Evolutionary conservation across 2,113 vertebrate genomes (phyloP).

Genomic region (Protobothrops flavoviridis): DNA sequence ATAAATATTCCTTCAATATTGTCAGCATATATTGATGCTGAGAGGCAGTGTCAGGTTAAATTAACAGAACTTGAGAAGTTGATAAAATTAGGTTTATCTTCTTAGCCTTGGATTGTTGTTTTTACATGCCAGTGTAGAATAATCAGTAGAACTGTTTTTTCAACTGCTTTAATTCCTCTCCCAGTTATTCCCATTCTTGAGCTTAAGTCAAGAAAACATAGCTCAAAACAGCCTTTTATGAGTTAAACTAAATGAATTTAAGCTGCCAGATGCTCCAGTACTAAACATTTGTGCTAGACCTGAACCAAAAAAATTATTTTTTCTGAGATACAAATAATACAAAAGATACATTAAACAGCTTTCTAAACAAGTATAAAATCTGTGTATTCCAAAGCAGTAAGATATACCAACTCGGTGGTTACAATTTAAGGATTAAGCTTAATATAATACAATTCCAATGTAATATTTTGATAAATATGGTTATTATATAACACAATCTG

Average conservation of each 20-base stretch:
- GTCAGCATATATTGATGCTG: background rate
- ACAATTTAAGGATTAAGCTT: background rate
- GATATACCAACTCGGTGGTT: background rate
- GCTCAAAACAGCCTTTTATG: background rate
- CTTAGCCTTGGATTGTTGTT: background rate
- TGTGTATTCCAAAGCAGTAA: background rate
- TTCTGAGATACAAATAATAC: background rate
- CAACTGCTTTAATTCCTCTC: background rate
- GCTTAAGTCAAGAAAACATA: background rate
- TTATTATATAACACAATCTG: background rate
- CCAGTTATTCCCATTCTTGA: background rate
- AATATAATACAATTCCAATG: background rate
- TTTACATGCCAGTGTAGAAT: background rate
- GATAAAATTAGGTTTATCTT: background rate
- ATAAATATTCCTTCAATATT: conserved; percentile 20
- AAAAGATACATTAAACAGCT: background rate
- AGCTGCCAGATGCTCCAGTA: background rate
- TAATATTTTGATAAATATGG: background rate
- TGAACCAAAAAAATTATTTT: background rate
- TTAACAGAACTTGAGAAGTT: conserved; percentile 26
- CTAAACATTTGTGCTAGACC: background rate
- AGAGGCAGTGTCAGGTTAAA: conserved; percentile 36
- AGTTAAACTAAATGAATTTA: background rate
- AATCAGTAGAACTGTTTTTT: background rate
- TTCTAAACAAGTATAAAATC: background rate